Percentiles rank a stretch among this genome's conserved stretches.
phyloP scores from a whole-genome alignment of 2,797 vertebrate species.

The Danio choprae region DNA sequence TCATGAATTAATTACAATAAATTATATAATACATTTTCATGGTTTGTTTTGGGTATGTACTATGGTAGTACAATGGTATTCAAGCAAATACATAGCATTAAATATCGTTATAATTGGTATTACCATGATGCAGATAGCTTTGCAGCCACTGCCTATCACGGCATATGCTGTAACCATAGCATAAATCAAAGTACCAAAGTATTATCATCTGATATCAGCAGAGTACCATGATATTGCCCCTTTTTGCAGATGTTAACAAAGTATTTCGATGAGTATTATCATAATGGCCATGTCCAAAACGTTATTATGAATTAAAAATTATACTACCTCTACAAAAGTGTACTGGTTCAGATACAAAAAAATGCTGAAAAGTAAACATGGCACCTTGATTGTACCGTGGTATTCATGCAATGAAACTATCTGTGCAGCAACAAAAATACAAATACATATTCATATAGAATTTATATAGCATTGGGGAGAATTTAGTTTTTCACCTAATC shows the following conservation, averaged over 20 bases:
- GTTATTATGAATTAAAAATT: background rate
- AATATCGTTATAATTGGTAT: background rate
- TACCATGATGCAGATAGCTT: background rate
- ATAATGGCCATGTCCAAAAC: background rate
- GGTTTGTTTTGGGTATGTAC: background rate
- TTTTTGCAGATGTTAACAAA: background rate
- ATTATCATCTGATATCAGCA: slow-evolving; percentile 4
- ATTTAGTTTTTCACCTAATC: no score
- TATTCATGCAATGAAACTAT: background rate
- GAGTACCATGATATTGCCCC: background rate
- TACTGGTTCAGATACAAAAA: background rate
- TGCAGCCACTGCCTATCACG: background rate
- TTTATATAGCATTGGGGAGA: no score
- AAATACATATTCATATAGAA: no score
- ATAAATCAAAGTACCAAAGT: background rate
- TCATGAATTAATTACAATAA: no score
- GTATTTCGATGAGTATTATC: background rate
- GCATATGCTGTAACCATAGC: background rate
- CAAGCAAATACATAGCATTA: background rate
- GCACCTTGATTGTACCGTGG: background rate
- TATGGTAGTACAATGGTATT: background rate
- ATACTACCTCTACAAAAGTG: background rate
- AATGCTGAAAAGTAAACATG: background rate
- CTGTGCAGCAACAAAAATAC: no score
- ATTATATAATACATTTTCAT: background rate